Base-by-base conservation (phyloP, 2,113 vertebrate genomes). In the Myotis brandtii region DNA sequence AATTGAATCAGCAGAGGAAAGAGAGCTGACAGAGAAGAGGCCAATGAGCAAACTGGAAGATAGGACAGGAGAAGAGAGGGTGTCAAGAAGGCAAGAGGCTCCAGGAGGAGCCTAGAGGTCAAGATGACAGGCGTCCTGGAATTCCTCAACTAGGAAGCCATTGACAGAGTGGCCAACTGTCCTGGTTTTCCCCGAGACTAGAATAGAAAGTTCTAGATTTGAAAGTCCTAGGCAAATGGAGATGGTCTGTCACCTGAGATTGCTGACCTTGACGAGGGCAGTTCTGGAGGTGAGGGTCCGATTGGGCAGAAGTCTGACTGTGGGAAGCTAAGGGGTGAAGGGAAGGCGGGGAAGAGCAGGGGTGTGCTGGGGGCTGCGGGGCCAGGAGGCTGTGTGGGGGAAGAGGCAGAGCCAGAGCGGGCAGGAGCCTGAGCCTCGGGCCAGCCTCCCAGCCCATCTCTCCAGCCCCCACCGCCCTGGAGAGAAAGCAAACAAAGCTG, bases 401-500 rank as follows among this genome's bases (percentile, higher is more conserved):
- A 81, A 14, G 43, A 50, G 64, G 21, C 59, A 10, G 56, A 43
- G 85, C 46, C 59, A 10, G 56, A 43, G 85, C 46, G 8, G 50
- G 30, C 72, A 37, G 62, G 86, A 67, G 82, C 21, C 66, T 32
- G 5, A 40, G 46, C 52, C n/a, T 17, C 0, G 4, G 50, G 59
- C 92, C 73, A 82, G 52, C 48, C 66, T 56, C 67, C 56, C 30
- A 14, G 91, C n/a, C 69, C 9, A 0, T 5, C 62, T 30, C 37
- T 37, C 66, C 86, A 6, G 14, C 32, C 30, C 67, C 18, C 46
- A 3, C 50, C 0, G 1, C 62, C 64, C 92, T 1, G 6, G 30
- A 70, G 64, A 87, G 83, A 94, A 43, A 40, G 69, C 90, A 85
- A 93, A 92, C 92, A 89, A 25, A 80, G 69, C 54, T 10, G 23